Evolutionary conservation across 2,888 invertebrate genomes (phyloP), one percentile per base, ranked within the genome.

Genomic region (Mystacides longicornis): DNA sequence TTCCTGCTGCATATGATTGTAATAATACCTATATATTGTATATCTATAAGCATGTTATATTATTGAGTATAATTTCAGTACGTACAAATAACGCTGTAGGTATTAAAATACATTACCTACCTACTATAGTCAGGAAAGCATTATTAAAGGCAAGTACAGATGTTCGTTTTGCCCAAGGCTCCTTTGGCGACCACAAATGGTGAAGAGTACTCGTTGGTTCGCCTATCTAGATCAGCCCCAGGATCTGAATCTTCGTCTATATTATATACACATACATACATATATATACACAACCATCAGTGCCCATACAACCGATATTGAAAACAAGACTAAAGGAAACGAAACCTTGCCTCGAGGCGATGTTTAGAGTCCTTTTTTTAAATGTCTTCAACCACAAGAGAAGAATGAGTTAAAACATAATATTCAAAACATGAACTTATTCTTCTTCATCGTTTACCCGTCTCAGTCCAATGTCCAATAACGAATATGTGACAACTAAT

Each of bases 111-210:
- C n/a, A n/a, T n/a, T n/a, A n/a, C n/a, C n/a, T n/a, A n/a, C n/a
- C n/a, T n/a, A n/a, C n/a, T 37, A 16, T n/a, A 37, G 37, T 37
- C 37, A 37, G 37, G 37, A 37, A 37, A 37, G 37, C 16, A 37
- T 37, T 37, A 37, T 37, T 37, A 37, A 37, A n/a, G 37, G 37
- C n/a, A n/a, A n/a, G n/a, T n/a, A 37, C 37, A 37, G 37, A 37
- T 37, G 37, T 37, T 37, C 14, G 37, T 37, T 37, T 14, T 14
- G 37, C 37, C 37, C 37, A 7, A 16, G 37, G 37, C 37, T 37
- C 3, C 7, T 37, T 37, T 37, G 37, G 37, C 37, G 37, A 37
- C 37, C 14, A 37, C 37, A 14, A 37, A 16, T 14, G 16, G 3
- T 37, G 37, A 37, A 14, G 37, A 37, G 37, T n/a, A 37, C n/a